phyloP scores from a whole-genome alignment of 2,113 vertebrate species.

The Pseudolaguvia tuberculata region DNA sequence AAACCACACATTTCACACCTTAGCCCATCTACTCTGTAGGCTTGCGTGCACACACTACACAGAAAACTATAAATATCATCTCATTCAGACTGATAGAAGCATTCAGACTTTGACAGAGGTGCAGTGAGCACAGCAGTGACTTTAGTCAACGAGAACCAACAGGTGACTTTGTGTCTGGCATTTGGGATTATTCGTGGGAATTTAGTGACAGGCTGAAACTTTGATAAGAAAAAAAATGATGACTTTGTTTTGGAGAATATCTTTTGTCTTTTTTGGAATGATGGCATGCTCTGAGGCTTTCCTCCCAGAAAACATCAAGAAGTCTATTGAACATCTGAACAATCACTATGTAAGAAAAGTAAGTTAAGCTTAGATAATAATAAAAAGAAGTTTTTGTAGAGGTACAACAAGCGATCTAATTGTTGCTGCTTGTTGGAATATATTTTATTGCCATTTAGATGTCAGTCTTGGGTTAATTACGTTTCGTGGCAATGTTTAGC shows the following conservation, averaged over 20 bases:
- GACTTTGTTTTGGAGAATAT: conserved; percentile 26
- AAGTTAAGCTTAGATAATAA: background rate
- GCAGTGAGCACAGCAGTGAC: conserved; percentile 14
- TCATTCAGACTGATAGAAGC: conserved; percentile 36
- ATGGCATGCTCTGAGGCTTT: conserved; percentile 14
- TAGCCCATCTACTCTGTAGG: conserved; percentile 20
- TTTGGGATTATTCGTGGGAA: conserved; percentile 28
- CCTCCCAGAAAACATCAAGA: conserved; percentile 19
- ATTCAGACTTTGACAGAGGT: conserved; percentile 34
- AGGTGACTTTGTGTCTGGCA: background rate
- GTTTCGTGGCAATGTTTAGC: background rate
- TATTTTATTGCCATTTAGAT: background rate
- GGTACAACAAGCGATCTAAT: background rate
- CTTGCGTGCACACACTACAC: conserved; percentile 19
- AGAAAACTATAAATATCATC: conserved; percentile 47
- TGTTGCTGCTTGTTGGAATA: background rate
- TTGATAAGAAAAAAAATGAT: conserved; percentile 2
- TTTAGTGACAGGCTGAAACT: conserved; percentile 14
- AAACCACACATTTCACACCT: conserved; percentile 46
- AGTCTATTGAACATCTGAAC: conserved; percentile 27
- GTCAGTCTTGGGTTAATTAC: background rate
- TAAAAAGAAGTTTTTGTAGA: background rate
- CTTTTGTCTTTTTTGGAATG: conserved; percentile 23
- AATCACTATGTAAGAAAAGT: conserved; percentile 35
- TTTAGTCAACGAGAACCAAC: background rate